These are phyloP conservation scores for Hydrozoanthus tunicans DNA, from an alignment of 64 coral and sea anemone genomes.

Conservation along the genomic window DNA sequence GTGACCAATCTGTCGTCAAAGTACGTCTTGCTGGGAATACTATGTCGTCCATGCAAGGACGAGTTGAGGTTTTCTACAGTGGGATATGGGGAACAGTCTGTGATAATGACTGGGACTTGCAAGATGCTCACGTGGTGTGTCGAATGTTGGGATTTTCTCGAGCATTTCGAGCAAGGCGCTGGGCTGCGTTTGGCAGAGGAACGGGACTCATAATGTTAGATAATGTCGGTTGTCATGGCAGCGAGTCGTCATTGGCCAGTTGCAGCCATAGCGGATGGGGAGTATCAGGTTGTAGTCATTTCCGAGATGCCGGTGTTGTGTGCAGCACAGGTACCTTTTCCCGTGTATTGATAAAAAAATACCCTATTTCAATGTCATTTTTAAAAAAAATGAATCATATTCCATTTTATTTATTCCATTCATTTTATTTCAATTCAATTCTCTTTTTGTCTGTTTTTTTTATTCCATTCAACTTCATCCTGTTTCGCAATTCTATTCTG, in stretches of 20 bases:
- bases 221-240: neutral
- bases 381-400: too few relatives aligned
- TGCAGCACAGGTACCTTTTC: too few relatives aligned
- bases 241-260: neutral
- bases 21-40: neutral
- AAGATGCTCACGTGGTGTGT: conserved; percentile 51
- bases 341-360: too few relatives aligned
- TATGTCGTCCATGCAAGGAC: neutral
- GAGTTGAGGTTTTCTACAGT: conserved; percentile 34
- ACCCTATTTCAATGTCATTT: too few relatives aligned
- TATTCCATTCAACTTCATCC: too few relatives aligned
- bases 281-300: too few relatives aligned
- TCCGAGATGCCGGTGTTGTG: too few relatives aligned
- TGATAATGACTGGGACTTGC: conserved; percentile 5
- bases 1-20: neutral
- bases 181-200: conserved; percentile 7
- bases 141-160: conserved; percentile 47
- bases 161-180: neutral
- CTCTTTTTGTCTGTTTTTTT: too few relatives aligned
- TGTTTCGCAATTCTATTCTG: too few relatives aligned
- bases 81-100: conserved; percentile 34
- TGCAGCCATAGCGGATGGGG: neutral
- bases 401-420: too few relatives aligned
- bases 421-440: too few relatives aligned
- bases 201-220: neutral